Evolutionary conservation across 2,113 vertebrate species (phyloP), one percentile per base, ranked within the genome.

Genomic region (Mionectes macconnelli): DNA sequence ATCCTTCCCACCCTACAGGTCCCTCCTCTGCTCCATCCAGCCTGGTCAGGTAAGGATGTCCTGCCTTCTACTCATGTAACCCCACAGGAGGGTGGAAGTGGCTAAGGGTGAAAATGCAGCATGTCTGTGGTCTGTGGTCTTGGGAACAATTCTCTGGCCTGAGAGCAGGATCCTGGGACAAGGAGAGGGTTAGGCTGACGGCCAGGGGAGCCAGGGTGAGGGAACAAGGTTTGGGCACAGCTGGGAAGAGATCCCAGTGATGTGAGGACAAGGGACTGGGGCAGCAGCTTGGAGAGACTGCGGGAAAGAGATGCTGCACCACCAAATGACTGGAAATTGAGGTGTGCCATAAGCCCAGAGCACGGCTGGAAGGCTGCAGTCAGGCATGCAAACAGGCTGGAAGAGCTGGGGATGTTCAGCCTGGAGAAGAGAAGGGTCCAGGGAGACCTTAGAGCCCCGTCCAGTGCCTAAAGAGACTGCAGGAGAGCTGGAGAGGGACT

Each of bases 11-110:
- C 37, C 90, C 78, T 60, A 89, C 94, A 97, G 97, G 77, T 87
- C 8, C 77, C 24, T 62, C 76, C 44, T 80, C 93, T 8, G n/a
- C 64, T 47, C 74, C 92, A 37, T n/a, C 88, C 82, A 90, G 63
- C 63, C 81, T 90, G 30, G 50, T 77, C 74, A 53, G 92, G 97
- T 97, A 97, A 97, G 97, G 55, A 83, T 12, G 6, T 53, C 49
- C 69, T 63, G 28, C 67, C 33, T 94, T 84, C 69, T 75, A 20
- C 37, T 93, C 4, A 0, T 4, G 20, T 86, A 68, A 49, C 5
- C 53, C 44, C 16, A 6, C 35, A 87, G 56, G n/a, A 86, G 42
- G n/a, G 53, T 73, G 39, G 80, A 50, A n/a, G 67, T 67, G 30
- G 52, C 47, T 67, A 39, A 86, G 20, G 30, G 72, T 15, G 85